Conservation (phyloP, 2,113 vertebrate genomes). For the Microcebus jonahi region DNA sequence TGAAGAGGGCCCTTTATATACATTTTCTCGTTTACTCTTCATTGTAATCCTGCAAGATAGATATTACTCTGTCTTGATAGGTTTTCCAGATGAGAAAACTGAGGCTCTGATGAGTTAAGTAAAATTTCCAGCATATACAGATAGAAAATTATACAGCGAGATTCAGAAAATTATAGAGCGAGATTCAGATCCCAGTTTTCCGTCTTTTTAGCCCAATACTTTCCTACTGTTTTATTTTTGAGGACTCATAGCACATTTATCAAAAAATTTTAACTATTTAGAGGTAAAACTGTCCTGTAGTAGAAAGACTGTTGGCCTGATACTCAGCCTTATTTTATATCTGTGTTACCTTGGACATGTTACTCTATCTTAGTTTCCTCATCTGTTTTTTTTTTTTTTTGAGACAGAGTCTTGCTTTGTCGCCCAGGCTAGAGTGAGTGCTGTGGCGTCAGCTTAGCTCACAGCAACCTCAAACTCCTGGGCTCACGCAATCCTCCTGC, state of each 20-base stretch:
- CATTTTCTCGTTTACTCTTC: constrained; percentile 32
- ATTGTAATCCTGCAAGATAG: background rate
- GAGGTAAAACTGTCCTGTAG: background rate
- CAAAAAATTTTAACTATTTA: background rate
- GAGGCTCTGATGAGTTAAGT: background rate
- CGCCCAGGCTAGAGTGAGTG: no score
- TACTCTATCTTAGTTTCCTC: background rate
- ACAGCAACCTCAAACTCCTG: no score
- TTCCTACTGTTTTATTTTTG: constrained; percentile 12
- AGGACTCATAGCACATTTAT: background rate
- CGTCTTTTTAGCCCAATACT: background rate
- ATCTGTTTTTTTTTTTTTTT: no score
- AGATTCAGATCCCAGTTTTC: background rate
- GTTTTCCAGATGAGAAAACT: constrained; percentile 5
- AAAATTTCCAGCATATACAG: background rate
- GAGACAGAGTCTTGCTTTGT: no score
- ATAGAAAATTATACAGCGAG: background rate
- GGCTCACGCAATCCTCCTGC: no score
- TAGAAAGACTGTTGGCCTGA: background rate
- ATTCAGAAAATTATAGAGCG: constrained; percentile 23
- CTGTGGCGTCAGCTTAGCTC: no score
- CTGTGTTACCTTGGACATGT: background rate
- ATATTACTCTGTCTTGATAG: background rate
- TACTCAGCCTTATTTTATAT: background rate
- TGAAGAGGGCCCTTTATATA: background rate